Conservation (phyloP, 2,888 invertebrate genomes). For the Athalia cordata region DNA sequence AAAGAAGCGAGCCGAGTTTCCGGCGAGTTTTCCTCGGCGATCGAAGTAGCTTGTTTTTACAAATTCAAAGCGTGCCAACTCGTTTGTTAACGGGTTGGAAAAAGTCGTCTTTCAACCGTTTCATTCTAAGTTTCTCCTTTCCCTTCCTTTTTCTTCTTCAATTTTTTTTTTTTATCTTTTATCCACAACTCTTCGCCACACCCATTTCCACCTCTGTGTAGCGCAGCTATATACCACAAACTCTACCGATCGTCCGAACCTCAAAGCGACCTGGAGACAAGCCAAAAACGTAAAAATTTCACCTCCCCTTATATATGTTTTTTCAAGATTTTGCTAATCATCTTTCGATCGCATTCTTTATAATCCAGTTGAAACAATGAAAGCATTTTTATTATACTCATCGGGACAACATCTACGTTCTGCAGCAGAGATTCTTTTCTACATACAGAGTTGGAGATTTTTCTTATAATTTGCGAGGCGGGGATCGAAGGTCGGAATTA, state of each 20-base stretch:
- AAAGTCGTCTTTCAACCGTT: conserved; percentile 10
- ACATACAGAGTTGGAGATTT: too few species aligned
- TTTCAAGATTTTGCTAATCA: not conserved
- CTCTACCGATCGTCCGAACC: too few species aligned
- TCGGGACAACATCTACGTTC: too few species aligned
- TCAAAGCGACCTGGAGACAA: not conserved
- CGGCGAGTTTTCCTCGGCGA: conserved; percentile 9
- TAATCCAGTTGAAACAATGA: too few species aligned
- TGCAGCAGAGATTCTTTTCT: too few species aligned
- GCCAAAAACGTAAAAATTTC: not conserved
- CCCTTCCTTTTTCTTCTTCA: not conserved
- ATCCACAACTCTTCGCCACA: not conserved
- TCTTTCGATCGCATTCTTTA: not conserved
- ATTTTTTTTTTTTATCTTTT: not conserved
- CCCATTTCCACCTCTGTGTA: too few species aligned
- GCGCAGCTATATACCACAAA: too few species aligned
- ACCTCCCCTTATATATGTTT: too few species aligned
- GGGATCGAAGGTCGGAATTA: conserved; percentile 21
- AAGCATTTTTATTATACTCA: too few species aligned
- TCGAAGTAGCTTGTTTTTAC: conserved; percentile 20
- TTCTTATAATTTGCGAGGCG: not conserved
- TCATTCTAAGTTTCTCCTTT: not conserved
- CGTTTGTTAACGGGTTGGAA: conserved; percentile 26
- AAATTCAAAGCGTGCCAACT: conserved; percentile 40
- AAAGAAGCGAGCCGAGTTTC: conserved; percentile 38